These are phyloP conservation scores for Neosilurus mollespiculum DNA, from an alignment of 2,797 vertebrate genomes.

Conservation along the genomic window DNA sequence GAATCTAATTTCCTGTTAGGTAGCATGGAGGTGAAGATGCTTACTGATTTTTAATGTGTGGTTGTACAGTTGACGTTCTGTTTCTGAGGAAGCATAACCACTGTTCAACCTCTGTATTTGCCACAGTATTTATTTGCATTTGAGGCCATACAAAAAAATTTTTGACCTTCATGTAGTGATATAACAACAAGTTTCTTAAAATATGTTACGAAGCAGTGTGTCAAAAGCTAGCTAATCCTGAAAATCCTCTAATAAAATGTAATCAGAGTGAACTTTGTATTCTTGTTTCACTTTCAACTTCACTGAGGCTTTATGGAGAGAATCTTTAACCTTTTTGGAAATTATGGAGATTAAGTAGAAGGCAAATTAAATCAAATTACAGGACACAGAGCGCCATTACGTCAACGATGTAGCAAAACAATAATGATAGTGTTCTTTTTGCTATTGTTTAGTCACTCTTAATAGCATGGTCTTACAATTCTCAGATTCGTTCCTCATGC, in stretches of 20 bases:
- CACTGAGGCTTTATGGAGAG: neutral
- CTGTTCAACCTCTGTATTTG: neutral
- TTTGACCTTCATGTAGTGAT: neutral
- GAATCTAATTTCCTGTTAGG: neutral
- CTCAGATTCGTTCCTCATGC: neutral
- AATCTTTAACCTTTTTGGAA: neutral
- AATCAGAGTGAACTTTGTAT: neutral
- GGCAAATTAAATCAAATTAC: neutral
- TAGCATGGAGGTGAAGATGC: neutral
- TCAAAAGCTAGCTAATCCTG: neutral
- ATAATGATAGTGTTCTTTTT: neutral
- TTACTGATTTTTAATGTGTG: neutral
- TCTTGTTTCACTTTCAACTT: neutral
- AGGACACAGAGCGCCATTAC: neutral
- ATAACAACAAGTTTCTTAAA: neutral
- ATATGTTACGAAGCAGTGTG: neutral
- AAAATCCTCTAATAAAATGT: neutral
- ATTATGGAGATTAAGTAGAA: neutral
- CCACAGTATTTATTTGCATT: too few relatives aligned
- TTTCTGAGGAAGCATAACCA: neutral
- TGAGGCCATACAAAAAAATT: neutral
- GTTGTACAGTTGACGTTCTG: neutral
- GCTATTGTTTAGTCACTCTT: neutral
- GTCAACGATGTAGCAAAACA: neutral
- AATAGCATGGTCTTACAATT: conserved; percentile 2